phyloP scores from a whole-genome alignment of 2,113 vertebrate species.

The Menura novaehollandiae region DNA sequence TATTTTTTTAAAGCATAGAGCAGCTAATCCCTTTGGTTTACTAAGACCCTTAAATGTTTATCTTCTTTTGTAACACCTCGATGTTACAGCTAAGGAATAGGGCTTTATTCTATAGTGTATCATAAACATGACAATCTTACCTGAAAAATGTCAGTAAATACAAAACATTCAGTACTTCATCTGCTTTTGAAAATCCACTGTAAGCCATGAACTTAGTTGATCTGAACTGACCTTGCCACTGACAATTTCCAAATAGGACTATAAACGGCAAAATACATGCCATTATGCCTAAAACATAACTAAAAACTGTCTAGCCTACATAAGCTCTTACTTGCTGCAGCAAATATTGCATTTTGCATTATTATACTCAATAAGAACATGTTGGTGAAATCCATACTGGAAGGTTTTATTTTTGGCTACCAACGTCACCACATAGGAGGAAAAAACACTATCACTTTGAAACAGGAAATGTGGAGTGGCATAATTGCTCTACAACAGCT shows the following conservation, averaged over 20 bases:
- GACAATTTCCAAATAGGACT: neutral
- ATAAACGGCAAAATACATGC: neutral
- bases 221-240: neutral
- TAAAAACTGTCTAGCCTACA: neutral
- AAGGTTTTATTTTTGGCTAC: neutral
- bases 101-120: neutral
- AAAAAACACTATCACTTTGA: neutral
- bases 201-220: neutral
- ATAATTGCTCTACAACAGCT: neutral
- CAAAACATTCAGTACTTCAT: neutral
- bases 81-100: neutral
- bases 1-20: neutral
- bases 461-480: accelerated
- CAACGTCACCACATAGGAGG: neutral
- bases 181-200: neutral
- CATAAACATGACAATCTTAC: neutral
- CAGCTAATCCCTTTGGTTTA: neutral
- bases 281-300: neutral
- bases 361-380: neutral
- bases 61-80: neutral
- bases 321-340: neutral
- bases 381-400: neutral
- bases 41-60: neutral
- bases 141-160: neutral
- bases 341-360: neutral